A percentile compares a stretch with the other conserved stretches of the same genome.
These are phyloP conservation scores for Sebastes oblongus DNA, from an alignment of 2,797 vertebrate species.

Conservation along the genomic window DNA sequence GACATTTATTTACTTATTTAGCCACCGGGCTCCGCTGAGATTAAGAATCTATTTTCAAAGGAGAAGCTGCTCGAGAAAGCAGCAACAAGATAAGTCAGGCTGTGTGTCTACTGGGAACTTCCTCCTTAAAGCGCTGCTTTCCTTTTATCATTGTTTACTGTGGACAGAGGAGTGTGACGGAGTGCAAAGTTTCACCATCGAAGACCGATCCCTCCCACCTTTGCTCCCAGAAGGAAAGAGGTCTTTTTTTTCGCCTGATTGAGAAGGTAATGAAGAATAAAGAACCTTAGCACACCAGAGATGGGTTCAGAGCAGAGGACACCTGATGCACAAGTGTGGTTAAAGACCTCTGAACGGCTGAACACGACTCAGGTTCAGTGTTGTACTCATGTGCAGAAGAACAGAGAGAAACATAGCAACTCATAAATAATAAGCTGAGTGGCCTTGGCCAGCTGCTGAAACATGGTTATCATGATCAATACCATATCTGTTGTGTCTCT, in stretches of 20 bases:
- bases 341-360: background rate
- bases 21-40: conserved; percentile 24
- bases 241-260: conserved; percentile 6
- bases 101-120: conserved; percentile 31
- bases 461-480: background rate
- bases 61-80: conserved; percentile 12
- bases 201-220: conserved; percentile 2
- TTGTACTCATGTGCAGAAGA: background rate
- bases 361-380: background rate
- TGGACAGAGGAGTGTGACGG: conserved; percentile 4
- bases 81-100: conserved; percentile 33
- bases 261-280: conserved; percentile 43
- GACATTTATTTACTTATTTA: conserved; percentile 47
- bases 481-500: background rate
- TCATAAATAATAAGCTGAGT: background rate
- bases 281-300: background rate
- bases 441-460: background rate
- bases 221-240: conserved; percentile 2
- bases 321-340: background rate
- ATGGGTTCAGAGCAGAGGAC: background rate
- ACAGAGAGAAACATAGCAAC: background rate
- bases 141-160: conserved; percentile 49
- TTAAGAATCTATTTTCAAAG: conserved; percentile 38
- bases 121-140: conserved; percentile 9
- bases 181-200: conserved; percentile 14